Base-by-base conservation (phyloP, 2,797 vertebrate genomes). In the Rhyacichthys aspro region DNA sequence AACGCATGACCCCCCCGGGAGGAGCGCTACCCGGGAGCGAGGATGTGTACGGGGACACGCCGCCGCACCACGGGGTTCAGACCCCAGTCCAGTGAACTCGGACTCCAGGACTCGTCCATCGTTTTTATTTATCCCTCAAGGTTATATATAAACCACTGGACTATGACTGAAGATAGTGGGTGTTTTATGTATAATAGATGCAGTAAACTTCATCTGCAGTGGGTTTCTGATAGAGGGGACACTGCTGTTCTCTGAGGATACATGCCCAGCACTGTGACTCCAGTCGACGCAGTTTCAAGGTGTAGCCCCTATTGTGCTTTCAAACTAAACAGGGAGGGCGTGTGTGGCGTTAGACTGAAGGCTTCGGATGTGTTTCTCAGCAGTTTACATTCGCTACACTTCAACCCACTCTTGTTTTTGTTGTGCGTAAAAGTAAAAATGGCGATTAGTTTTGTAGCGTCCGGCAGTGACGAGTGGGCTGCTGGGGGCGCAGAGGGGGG, bases 31-130 rank as follows among this genome's bases (percentile, higher is more conserved):
- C 96, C 84, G 96, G 96, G 86, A 92, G 94, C 91, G 97, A 98
- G 95, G 96, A 98, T 92, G 95, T 97, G 93, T 98, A 97, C 93
- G 96, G 95, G 92, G 96, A 98, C 95, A 96, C 96, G 87, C 96
- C 96, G 89, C 96, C 96, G 82, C 96, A 97, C 92, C 96, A 95
- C 88, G 96, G 95, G 92, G 95, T 98, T 89, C 96, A 97, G 91
- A 97, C 96, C 89, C 95, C 96, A 83, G 96, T 96, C 88, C 96
- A 97, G 90, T 98, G 95, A 98, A 93, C 78, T 81, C 80, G 73
- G 55, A 65, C 85, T 90, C 88, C 77, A 64, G 78, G 78, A 92
- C 92, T 88, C 70, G 68, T 77, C 80, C 82, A 77, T 90, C 89
- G 85, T 89, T 89, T 93, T 93, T 90, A 90, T 92, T 93, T 91